Evolutionary conservation across 2,888 invertebrate genomes (phyloP).

Genomic region (Spisula solida): DNA sequence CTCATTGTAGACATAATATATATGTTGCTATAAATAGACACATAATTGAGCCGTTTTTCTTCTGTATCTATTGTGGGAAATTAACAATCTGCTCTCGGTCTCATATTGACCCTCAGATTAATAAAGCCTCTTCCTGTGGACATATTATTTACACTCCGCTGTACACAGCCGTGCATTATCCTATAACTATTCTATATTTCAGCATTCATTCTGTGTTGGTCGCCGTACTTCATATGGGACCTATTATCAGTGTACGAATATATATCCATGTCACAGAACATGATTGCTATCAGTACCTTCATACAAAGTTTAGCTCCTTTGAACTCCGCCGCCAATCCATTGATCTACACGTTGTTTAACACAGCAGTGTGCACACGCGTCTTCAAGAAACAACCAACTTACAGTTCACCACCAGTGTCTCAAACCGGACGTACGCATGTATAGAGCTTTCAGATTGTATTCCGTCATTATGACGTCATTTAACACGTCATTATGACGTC

Average conservation of each 20-base stretch:
- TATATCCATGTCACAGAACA: conserved; percentile 61
- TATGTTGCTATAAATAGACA: no score
- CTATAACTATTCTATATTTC: conserved; percentile 33
- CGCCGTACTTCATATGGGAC: conserved; percentile 81
- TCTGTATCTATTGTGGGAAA: no score
- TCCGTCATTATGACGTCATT: no score
- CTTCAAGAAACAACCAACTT: conserved; percentile 63
- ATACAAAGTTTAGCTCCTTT: conserved; percentile 96
- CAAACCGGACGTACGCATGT: conserved; percentile 1
- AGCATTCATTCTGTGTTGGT: conserved; percentile 83
- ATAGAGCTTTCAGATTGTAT: not conserved
- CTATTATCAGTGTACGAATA: conserved; percentile 73
- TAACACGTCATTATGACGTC: no score
- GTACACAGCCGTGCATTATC: no score
- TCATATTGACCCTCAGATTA: no score
- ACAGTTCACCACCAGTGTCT: conserved; percentile 60
- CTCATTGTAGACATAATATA: no score
- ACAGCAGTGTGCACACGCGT: conserved; percentile 93
- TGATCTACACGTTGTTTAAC: conserved; percentile 97
- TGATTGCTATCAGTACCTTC: conserved; percentile 93
- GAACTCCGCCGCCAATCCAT: conserved; percentile 97
- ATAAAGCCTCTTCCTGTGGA: no score
- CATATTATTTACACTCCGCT: no score
- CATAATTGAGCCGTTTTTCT: no score
- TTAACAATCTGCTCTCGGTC: no score